Conservation (phyloP, 2,888 invertebrate genomes). For the Abscondita cerata region DNA sequence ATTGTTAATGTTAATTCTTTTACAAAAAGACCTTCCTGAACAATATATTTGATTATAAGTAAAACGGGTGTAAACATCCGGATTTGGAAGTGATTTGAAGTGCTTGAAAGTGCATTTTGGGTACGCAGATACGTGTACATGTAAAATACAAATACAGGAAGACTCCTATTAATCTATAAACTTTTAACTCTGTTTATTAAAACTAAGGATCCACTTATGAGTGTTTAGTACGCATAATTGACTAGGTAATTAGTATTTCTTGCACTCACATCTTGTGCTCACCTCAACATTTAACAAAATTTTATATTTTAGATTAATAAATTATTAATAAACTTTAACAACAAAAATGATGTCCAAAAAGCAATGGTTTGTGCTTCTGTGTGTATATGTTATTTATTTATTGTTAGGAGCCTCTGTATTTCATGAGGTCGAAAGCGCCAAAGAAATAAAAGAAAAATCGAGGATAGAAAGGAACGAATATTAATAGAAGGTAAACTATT, state of each 20-base stretch:
- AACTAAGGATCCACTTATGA: not conserved
- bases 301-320: constrained; percentile 2
- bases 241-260: constrained; percentile 14
- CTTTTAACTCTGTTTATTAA: constrained; percentile 14
- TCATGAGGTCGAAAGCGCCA: constrained; percentile 78
- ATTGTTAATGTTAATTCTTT: constrained; percentile 46
- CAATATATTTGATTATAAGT: constrained; percentile 17
- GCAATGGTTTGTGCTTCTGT: constrained; percentile 77
- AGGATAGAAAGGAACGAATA: constrained; percentile 68
- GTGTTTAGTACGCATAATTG: not conserved
- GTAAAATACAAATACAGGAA: constrained; percentile 12
- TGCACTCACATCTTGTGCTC: not conserved
- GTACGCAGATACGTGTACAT: constrained; percentile 10
- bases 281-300: not conserved
- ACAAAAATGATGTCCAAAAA: constrained; percentile 78
- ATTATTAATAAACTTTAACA: not conserved
- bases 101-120: not conserved
- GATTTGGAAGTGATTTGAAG: constrained; percentile 5
- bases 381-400: constrained; percentile 67
- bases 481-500: constrained; percentile 73
- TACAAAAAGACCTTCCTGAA: constrained; percentile 48
- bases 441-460: constrained; percentile 69
- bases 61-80: constrained; percentile 20
- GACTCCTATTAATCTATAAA: constrained; percentile 13
- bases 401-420: constrained; percentile 86